These are phyloP conservation scores for Notodonta ziczac DNA, from an alignment of 2,888 invertebrate genomes.

Conservation along the genomic window DNA sequence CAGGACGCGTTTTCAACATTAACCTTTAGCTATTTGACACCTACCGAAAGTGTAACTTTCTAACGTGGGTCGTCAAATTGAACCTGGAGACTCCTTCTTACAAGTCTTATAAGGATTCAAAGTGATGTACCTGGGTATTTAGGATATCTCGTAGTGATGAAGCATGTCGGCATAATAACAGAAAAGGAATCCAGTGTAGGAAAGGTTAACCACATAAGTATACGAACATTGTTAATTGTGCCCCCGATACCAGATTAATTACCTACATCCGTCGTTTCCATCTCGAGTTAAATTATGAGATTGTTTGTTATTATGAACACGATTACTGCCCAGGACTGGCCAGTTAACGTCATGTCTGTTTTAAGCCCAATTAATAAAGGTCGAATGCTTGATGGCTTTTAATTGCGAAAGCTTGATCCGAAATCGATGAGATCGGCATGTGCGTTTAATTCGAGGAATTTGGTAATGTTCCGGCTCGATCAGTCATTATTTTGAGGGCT, in stretches of 20 bases:
- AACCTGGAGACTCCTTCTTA: no score
- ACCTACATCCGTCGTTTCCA: conserved; percentile 2
- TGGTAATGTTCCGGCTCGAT: neutral
- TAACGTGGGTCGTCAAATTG: no score
- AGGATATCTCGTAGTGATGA: no score
- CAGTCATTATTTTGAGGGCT: neutral
- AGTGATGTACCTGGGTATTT: no score
- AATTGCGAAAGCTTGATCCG: conserved; percentile 6
- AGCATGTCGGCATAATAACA: neutral
- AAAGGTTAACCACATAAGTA: neutral
- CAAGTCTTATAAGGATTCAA: no score
- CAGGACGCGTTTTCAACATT: no score
- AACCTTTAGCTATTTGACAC: no score
- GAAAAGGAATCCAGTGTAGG: neutral
- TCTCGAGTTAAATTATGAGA: conserved; percentile 3
- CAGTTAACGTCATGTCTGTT: neutral
- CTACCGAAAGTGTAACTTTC: no score
- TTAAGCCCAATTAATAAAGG: conserved; percentile 6
- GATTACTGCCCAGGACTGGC: neutral
- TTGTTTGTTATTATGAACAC: neutral
- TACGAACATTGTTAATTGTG: neutral
- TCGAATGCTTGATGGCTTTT: conserved; percentile 1
- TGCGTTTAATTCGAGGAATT: neutral
- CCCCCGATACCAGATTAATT: neutral
- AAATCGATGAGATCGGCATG: neutral